Evolutionary conservation across 2,888 invertebrate species (phyloP), one percentile per base, ranked within the genome.

Genomic region (Oscheius myriophilus): DNA sequence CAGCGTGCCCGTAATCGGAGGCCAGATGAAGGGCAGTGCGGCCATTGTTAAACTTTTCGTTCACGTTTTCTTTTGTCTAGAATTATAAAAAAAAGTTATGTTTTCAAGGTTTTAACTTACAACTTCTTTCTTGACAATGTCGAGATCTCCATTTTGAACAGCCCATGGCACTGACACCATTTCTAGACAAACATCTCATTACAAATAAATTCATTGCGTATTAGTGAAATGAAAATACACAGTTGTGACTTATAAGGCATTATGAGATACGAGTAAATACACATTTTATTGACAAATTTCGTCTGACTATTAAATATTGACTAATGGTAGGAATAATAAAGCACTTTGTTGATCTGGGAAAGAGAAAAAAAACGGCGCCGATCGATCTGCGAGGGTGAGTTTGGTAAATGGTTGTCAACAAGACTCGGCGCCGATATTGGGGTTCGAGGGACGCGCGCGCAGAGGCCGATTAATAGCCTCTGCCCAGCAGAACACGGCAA

Each of bases 1-100:
- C 92, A 65, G 90, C 90, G 87, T 97, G 96, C 0, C 96, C 96
- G 89, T 95, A 96, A 89, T 97, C 97, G 23, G 96, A 95, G 43
- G 96, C 96, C 73, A 86, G 94, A 87, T 95, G 92, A 67, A 96
- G 90, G 16, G 94, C 94, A 71, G 91, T 92, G 86, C 96, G 90
- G 65, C 96, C 95, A 64, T 95, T 95, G 88, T 93, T 93, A 73
- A 95, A 92, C 84, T 92, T 91, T 81, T 91, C 91, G 89, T 95
- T 95, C 45, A 95, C 73, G 53, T 79, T 80, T 7, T 71, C 52
- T 6, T 42, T 52, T 18, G 58, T 74, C 74, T 76, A 26, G 42
- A 74, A 57, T 46, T 33, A 6, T 3, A 33, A 53, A 41, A 63
- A 23, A 6, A 4, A 2, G 9, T 14, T 23, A 25, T 42, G 43